phyloP scores from a whole-genome alignment of 2,888 invertebrate genomes.

The Idaea biselata region DNA sequence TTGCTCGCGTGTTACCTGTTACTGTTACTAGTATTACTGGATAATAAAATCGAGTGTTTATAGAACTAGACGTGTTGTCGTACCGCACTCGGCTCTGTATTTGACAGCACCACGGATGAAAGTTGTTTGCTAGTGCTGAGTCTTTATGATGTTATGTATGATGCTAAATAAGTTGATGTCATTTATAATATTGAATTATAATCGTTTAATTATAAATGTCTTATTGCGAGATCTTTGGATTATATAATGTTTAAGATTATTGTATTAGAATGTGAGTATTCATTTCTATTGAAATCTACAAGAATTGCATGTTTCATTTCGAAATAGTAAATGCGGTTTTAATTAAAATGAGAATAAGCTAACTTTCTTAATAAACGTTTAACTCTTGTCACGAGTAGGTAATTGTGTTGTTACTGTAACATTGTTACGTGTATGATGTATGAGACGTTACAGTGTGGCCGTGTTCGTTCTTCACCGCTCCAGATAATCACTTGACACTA shows the following conservation, averaged over 20 bases:
- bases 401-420: neutral
- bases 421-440: neutral
- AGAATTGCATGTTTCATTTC: neutral
- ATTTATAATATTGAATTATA: conserved; percentile 17
- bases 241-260: neutral
- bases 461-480: neutral
- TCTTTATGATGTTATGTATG: neutral
- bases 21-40: conserved; percentile 48
- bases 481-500: neutral
- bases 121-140: conserved; percentile 32
- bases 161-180: conserved; percentile 7
- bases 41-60: conserved; percentile 47
- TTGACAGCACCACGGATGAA: conserved; percentile 38
- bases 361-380: neutral
- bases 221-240: neutral
- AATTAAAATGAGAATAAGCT: neutral
- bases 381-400: neutral
- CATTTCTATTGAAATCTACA: neutral
- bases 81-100: conserved; percentile 30
- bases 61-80: conserved; percentile 25
- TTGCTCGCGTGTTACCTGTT: conserved; percentile 42
- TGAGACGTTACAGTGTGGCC: neutral
- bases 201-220: neutral
- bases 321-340: neutral
- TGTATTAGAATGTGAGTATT: neutral